Evolutionary conservation across 2,888 invertebrate genomes (phyloP).

Genomic region (Macrosoma leucophasiata): DNA sequence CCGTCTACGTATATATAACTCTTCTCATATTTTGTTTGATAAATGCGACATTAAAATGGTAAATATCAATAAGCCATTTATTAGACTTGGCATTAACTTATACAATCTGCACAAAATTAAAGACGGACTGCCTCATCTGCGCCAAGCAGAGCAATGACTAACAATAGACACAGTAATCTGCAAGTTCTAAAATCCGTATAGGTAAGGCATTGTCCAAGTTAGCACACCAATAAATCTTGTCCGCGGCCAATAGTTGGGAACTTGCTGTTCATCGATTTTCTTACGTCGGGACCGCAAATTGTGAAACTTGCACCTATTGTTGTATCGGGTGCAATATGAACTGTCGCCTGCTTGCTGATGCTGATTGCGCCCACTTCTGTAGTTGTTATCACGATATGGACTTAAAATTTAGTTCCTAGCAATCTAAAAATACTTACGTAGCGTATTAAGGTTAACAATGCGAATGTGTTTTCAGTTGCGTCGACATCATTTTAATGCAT

Average conservation of each 20-base stretch:
- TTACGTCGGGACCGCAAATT: no score
- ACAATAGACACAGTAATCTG: slow-evolving; percentile 19
- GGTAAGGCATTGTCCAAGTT: slow-evolving; percentile 54
- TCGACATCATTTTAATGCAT: slow-evolving; percentile 13
- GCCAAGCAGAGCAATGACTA: slow-evolving; percentile 1
- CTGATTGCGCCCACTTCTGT: no score
- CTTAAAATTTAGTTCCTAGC: no score
- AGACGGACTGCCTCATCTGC: not conserved
- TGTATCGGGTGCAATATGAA: no score
- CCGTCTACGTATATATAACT: no score
- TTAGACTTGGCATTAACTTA: not conserved
- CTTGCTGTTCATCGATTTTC: slow-evolving; percentile 28
- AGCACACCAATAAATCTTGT: slow-evolving; percentile 49
- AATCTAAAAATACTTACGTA: slow-evolving; percentile 5
- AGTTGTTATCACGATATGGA: no score
- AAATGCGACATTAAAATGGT: slow-evolving; percentile 2
- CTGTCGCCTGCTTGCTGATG: no score
- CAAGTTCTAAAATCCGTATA: slow-evolving; percentile 48
- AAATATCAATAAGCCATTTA: not conserved
- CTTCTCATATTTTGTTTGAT: slow-evolving; percentile 7
- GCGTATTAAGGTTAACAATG: slow-evolving; percentile 12
- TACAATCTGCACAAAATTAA: slow-evolving; percentile 1
- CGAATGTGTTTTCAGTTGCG: slow-evolving; percentile 11
- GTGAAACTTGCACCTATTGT: no score
- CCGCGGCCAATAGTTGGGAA: slow-evolving; percentile 46